Base-by-base conservation (phyloP, 2,888 invertebrate genomes). In the Scelioninae gen. 1 region DNA sequence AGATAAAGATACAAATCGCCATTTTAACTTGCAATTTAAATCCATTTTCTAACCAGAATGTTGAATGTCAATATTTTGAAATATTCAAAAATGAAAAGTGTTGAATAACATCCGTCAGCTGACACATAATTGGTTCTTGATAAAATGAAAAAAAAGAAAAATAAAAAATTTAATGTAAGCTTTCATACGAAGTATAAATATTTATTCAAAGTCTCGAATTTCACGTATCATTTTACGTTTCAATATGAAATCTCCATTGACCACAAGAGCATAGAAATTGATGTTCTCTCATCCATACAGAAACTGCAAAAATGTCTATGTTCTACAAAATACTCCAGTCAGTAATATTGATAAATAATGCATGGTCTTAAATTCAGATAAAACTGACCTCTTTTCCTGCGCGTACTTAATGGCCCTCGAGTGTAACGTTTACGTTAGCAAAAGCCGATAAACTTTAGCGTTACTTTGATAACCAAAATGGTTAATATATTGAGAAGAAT, bases 331-430 rank as follows among this genome's bases (percentile, higher is more conserved):
- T 71, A 51, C 56, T 58, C 56, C 56, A 56, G 63, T 51, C 65
- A 7, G 69, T 78, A 78, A 71, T 71, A 78, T 78, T 78, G 78
- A 78, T 78, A 78, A 78, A 78, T 78, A 78, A 78, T 71, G 71
- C 78, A 65, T 65, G 78, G 78, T 58, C 71, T 71, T 78, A 78
- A 78, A 78, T 78, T 78, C 69, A 77, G 62, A 69, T 77, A 62
- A 77, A 77, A 77, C 69, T 62, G 77, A 69, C 77, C 77, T 77
- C 71, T 71, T 78, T 78, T 71, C 55, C 34, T 11, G 77, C 56
- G 32, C 55, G 77, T 49, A 63, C 63, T 69, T 77, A 77, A 77
- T 69, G 69, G 69, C 53, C 45, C 77, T 68, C 69, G 77, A 43
- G 69, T 62, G 68, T 77, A 69, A 69, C 55, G 77, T 77, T 77